Evolutionary conservation across 2,888 invertebrate genomes (phyloP).

Genomic region (Sinohyriopsis cumingii): DNA sequence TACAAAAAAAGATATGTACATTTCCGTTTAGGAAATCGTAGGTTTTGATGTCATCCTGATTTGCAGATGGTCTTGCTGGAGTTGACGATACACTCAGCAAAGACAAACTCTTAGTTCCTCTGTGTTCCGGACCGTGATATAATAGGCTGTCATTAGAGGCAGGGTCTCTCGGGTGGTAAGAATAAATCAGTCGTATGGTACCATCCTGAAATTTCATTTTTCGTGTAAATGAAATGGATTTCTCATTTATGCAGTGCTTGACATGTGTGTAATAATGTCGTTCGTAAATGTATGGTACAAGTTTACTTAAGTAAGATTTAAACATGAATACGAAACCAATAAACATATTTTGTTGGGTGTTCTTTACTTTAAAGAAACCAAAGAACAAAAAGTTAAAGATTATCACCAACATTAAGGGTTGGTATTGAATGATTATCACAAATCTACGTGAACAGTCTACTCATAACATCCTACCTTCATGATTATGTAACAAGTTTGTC

Average conservation of each 20-base stretch:
- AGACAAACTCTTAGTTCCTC: constrained; percentile 40
- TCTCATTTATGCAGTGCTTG: too few species aligned
- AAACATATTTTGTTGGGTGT: not conserved
- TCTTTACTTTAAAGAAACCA: not conserved
- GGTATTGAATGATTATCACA: too few species aligned
- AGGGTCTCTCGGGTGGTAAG: constrained; percentile 44
- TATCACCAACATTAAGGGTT: too few species aligned
- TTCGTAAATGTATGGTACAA: too few species aligned
- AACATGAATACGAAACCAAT: too few species aligned
- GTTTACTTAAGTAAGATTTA: too few species aligned
- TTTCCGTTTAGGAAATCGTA: constrained; percentile 29
- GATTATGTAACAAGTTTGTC: too few species aligned
- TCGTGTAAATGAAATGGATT: too few species aligned
- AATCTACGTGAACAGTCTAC: too few species aligned
- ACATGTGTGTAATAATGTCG: too few species aligned
- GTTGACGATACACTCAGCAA: constrained; percentile 22
- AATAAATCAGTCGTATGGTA: constrained; percentile 39
- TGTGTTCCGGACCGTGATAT: constrained; percentile 35
- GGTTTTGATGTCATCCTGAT: constrained; percentile 14
- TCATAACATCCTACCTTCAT: too few species aligned
- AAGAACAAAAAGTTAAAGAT: too few species aligned
- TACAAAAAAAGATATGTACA: constrained; percentile 6
- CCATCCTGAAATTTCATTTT: constrained; percentile 23
- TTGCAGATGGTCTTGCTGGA: constrained; percentile 6
- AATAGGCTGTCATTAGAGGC: constrained; percentile 20